Base-by-base conservation (phyloP, 2,113 vertebrate species). In the Chunga burmeisteri region DNA sequence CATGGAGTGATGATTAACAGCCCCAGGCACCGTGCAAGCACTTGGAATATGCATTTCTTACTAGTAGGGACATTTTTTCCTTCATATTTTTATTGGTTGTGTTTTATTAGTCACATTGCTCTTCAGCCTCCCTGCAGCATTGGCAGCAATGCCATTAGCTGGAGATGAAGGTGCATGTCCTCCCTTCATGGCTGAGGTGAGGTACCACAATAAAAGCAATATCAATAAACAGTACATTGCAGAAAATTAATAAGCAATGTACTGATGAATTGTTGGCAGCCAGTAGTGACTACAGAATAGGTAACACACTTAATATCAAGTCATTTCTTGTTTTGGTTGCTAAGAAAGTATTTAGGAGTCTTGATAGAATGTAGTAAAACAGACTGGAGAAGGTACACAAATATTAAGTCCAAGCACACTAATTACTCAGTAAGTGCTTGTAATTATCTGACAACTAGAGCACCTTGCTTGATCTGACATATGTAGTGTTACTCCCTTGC, bases 31-130 rank as follows among this genome's bases (percentile, higher is more conserved):
- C 53, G 27, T 55, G 91, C 56, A 83, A 71, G 78, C 93, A 55
- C 77, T 96, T 83, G 59, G 88, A 91, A 95, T 89, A 79, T 90
- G 84, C 93, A 66, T 93, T 94, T 95, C 96, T 75, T 96, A 82
- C 91, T 91, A 93, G 93, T 90, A 96, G 81, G 89, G 92, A 93
- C 83, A 81, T 95, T 90, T 95, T 85, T 96, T 91, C 95, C 91
- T 96, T 96, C 96, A 67, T 79, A 96, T 96, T 97, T 98, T 97
- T 97, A 97, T 96, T 95, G 78, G 72, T n/a, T 83, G 36, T 96
- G 95, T 94, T 88, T 93, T 96, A 94, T 96, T 91, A 95, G 94
- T 75, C 89, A 68, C 78, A 79, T 96, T 86, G 79, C 78, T 98
- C 97, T 97, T 96, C 96, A 96, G 94, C 87, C 92, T 97, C 95